These are phyloP conservation scores for Sphyrna mokarran DNA, from an alignment of 2,113 vertebrate species.

Conservation along the genomic window DNA sequence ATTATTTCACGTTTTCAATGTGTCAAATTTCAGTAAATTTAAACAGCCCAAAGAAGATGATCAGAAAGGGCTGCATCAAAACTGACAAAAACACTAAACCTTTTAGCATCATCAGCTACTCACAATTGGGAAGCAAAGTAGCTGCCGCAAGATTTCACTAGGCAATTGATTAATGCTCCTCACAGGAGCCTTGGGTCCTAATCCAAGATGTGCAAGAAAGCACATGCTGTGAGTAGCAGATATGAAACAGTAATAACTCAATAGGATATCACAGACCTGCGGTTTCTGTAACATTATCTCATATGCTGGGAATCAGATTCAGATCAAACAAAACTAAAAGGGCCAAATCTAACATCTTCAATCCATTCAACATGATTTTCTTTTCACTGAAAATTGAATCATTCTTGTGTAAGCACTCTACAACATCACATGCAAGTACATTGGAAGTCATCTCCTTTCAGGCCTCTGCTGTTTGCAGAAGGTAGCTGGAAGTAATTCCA, in stretches of 20 bases:
- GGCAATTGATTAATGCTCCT: neutral
- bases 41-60: neutral
- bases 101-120: neutral
- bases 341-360: neutral
- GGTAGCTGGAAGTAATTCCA: neutral
- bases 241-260: conserved; percentile 1
- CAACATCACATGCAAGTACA: neutral
- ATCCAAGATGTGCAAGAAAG: neutral
- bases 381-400: neutral
- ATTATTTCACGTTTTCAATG: neutral
- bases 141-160: neutral
- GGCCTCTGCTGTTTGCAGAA: neutral
- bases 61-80: neutral
- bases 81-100: neutral
- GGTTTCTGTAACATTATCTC: neutral
- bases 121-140: neutral
- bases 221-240: conserved; percentile 1
- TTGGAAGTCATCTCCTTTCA: neutral
- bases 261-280: neutral
- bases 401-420: neutral
- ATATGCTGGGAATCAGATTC: neutral
- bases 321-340: neutral
- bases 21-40: neutral
- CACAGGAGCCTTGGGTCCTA: neutral
- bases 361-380: neutral